phyloP scores from a whole-genome alignment of 1,140 invertebrate genomes.

The Drosophila willistoni region DNA sequence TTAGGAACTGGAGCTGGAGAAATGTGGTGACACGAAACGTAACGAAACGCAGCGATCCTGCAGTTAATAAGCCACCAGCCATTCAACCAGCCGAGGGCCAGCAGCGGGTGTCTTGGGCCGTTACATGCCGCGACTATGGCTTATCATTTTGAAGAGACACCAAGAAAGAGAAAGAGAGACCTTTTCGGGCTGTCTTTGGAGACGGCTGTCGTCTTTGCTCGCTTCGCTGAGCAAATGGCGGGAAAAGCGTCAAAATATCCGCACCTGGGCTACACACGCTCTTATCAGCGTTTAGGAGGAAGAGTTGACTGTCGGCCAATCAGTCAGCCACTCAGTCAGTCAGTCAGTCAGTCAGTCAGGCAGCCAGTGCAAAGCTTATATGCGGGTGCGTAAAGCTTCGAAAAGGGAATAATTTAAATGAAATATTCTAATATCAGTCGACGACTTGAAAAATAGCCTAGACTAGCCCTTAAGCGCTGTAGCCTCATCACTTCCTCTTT shows the following conservation, averaged over 20 bases:
- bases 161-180: background rate
- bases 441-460: background rate
- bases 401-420: constrained; percentile 3
- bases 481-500: too few species aligned
- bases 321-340: too few species aligned
- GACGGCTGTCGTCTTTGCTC: constrained; percentile 56
- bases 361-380: constrained; percentile 12
- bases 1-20: constrained; percentile 8
- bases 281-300: constrained; percentile 19
- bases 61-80: constrained; percentile 49
- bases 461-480: too few species aligned
- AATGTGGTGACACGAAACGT: constrained; percentile 6
- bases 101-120: constrained; percentile 27
- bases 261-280: constrained; percentile 9
- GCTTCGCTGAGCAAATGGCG: constrained; percentile 75
- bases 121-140: constrained; percentile 44
- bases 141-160: constrained; percentile 39
- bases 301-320: background rate
- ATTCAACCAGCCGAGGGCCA: too few species aligned
- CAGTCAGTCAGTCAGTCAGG: too few species aligned
- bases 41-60: constrained; percentile 4
- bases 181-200: constrained; percentile 43
- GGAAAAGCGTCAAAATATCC: constrained; percentile 51
- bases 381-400: constrained; percentile 21
- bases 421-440: too few species aligned